phyloP scores from a whole-genome alignment of 2,113 vertebrate genomes.

The Tragelaphus buxtoni region DNA sequence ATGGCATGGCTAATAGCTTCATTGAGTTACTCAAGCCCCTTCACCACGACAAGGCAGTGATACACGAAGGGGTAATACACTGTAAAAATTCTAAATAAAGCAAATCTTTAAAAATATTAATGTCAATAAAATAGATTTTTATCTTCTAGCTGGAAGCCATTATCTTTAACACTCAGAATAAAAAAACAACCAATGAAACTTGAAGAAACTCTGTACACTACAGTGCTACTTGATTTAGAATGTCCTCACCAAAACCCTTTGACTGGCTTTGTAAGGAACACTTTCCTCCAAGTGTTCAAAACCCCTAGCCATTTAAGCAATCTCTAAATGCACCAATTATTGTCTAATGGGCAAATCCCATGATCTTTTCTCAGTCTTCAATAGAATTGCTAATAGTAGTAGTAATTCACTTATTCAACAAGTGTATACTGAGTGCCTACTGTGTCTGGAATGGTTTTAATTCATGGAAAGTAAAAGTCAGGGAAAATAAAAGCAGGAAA shows the following conservation, averaged over 20 bases:
- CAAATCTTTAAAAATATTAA: background rate
- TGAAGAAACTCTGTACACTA: background rate
- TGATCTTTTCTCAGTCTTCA: background rate
- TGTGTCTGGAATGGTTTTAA: background rate
- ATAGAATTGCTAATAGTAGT: background rate
- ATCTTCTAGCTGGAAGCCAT: background rate
- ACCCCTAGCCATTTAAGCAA: background rate
- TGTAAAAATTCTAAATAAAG: background rate
- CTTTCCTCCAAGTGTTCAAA: constrained; percentile 7
- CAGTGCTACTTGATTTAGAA: background rate
- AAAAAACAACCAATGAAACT: background rate
- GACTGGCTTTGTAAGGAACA: background rate
- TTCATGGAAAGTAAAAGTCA: background rate
- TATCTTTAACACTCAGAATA: background rate
- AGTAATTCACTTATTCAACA: background rate
- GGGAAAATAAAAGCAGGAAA: background rate
- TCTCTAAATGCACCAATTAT: constrained; percentile 21
- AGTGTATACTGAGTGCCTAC: background rate
- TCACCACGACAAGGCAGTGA: background rate
- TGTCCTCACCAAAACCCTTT: background rate
- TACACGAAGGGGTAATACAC: background rate
- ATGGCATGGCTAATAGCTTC: background rate
- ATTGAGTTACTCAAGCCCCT: background rate
- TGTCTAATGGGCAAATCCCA: constrained; percentile 18
- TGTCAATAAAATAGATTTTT: background rate